Conservation (phyloP, 2,888 invertebrate genomes). For the Saturnia japonica region DNA sequence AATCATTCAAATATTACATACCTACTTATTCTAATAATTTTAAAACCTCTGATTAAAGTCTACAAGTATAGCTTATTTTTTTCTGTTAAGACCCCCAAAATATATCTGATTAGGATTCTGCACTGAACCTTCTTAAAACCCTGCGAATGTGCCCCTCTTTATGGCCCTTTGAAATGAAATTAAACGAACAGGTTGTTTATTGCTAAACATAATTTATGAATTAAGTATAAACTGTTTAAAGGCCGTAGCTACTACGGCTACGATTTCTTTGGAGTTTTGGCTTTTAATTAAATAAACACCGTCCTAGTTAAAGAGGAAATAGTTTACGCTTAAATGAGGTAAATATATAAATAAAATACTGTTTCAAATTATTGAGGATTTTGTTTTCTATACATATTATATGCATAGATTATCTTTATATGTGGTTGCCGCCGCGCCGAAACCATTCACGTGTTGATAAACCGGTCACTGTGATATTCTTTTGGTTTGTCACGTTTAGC, state of each 20-base stretch:
- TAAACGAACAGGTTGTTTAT: constrained; percentile 32
- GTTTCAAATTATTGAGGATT: too few relatives aligned
- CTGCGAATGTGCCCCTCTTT: constrained; percentile 14
- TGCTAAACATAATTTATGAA: constrained; percentile 36
- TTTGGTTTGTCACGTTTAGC: too few relatives aligned
- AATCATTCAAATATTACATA: too few relatives aligned
- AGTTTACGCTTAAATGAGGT: background rate
- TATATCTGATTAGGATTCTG: constrained; percentile 9
- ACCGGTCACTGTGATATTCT: too few relatives aligned
- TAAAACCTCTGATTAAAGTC: background rate
- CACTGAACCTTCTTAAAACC: constrained; percentile 24
- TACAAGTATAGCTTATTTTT: background rate
- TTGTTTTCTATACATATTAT: too few relatives aligned
- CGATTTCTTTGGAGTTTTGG: constrained; percentile 33
- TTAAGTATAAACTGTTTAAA: constrained; percentile 32
- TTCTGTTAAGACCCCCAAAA: background rate
- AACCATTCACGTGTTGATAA: too few relatives aligned
- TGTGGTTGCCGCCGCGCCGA: too few relatives aligned
- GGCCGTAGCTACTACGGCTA: constrained; percentile 12
- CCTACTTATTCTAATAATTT: too few relatives aligned
- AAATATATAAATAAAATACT: background rate
- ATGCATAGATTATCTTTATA: too few relatives aligned
- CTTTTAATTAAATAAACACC: constrained; percentile 31
- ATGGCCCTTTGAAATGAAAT: constrained; percentile 33
- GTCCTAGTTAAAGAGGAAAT: constrained; percentile 20